These are phyloP conservation scores for Austrofundulus limnaeus DNA, from an alignment of 2,113 vertebrate species.

Conservation along the genomic window DNA sequence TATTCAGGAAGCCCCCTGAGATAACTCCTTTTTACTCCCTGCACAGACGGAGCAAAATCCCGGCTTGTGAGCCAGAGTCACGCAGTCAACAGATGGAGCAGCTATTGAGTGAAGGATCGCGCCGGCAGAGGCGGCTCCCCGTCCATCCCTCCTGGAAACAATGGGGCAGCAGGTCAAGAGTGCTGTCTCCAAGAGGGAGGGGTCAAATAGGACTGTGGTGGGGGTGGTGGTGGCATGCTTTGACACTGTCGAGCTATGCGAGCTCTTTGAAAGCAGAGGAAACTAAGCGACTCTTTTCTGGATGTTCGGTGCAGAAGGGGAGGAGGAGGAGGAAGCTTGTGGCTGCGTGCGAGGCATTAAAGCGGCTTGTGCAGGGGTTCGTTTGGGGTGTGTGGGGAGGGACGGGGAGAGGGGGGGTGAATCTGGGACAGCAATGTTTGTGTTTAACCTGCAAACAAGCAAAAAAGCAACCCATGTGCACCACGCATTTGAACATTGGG, in stretches of 20 bases:
- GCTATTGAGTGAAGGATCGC: slow-evolving; percentile 77
- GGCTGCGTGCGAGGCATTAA: slow-evolving; percentile 31
- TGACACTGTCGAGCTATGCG: slow-evolving; percentile 61
- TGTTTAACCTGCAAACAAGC: slow-evolving; percentile 61
- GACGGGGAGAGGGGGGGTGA: too few species aligned
- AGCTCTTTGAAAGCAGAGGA: slow-evolving; percentile 51
- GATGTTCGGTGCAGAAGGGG: slow-evolving; percentile 19
- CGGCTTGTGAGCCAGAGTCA: slow-evolving; percentile 72
- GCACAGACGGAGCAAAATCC: slow-evolving; percentile 73
- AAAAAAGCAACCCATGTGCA: slow-evolving; percentile 29
- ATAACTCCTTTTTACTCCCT: slow-evolving; percentile 69
- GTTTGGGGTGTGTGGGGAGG: background rate
- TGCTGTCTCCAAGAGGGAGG: slow-evolving; percentile 67
- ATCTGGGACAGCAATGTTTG: slow-evolving; percentile 57
- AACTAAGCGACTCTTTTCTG: slow-evolving; percentile 42
- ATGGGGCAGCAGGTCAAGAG: slow-evolving; percentile 80
- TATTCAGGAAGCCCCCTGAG: slow-evolving; percentile 74
- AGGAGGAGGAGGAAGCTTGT: slow-evolving; percentile 36
- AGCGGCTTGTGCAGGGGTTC: slow-evolving; percentile 32
- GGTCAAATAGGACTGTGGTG: slow-evolving; percentile 51
- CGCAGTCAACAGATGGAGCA: slow-evolving; percentile 80
- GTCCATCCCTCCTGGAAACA: slow-evolving; percentile 76
- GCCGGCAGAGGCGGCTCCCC: slow-evolving; percentile 66
- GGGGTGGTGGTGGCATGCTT: slow-evolving; percentile 42
- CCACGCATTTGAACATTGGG: slow-evolving; percentile 34